Evolutionary conservation across 2,888 invertebrate genomes (phyloP), one percentile per base, ranked within the genome.

Genomic region (Taphrorychus bicolor): DNA sequence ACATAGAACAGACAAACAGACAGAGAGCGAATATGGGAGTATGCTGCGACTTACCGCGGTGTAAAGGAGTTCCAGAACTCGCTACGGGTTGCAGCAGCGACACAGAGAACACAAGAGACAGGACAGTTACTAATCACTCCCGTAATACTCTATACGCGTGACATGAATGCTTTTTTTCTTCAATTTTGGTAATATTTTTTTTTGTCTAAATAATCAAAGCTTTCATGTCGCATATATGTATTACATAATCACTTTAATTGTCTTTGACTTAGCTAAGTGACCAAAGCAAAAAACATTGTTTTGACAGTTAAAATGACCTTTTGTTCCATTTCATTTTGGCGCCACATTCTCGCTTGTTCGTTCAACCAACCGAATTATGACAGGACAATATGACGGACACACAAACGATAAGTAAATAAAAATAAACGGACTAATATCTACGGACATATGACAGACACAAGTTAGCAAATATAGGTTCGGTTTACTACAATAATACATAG

Each of bases 31-130:
- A 80, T 80, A 81, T 52, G 81, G 82, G 82, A 81, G 79, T 79
- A 82, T 82, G 82, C 82, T 83, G 90, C 88, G 90, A 95, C 95
- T 95, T 95, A 95, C 95, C 95, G 92, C 91, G 94, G 94, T 90
- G 93, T 93, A 92, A 95, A 95, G 91, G 94, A 94, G 91, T 93
- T 95, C 95, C 95, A 95, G 93, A 95, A 95, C 91, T 93, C 93
- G 93, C 95, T 95, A 93, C 91, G 80, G 82, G 82, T 81, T 82
- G 82, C 82, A 87, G 86, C 87, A 87, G 87, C 87, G 87, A 88
- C 88, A 88, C 87, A 87, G 88, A 88, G 88, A 87, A 88, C 88
- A 88, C 88, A 88, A 82, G 82, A 83, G 82, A 82, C 82, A 83
- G 83, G 83, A 83, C 82, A 83, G 81, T 82, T 82, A 83, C 82